phyloP scores from a whole-genome alignment of 2,888 invertebrate genomes.

The Heliconius hortense region DNA sequence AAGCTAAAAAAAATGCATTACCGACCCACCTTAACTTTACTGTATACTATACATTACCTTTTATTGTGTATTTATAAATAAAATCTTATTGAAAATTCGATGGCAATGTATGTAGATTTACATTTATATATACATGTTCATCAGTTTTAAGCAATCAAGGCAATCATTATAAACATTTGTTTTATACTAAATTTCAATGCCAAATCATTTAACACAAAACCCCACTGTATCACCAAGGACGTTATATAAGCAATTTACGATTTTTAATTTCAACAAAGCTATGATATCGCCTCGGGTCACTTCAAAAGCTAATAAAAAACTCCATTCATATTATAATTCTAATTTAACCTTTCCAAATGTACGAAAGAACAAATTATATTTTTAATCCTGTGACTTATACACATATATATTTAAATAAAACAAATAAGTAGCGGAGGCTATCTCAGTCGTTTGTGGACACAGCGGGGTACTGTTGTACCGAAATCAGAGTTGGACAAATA shows the following conservation, averaged over 20 bases:
- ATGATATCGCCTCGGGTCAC: background rate
- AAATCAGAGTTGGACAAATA: conserved; percentile 73
- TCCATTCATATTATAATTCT: background rate
- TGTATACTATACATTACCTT: too few species aligned
- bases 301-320: background rate
- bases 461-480: conserved; percentile 54
- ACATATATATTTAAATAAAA: conserved; percentile 53
- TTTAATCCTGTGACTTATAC: conserved; percentile 5
- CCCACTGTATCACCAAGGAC: background rate
- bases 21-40: too few species aligned
- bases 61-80: too few species aligned
- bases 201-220: background rate
- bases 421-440: conserved; percentile 55
- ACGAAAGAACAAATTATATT: background rate
- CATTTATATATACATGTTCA: background rate
- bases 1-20: too few species aligned
- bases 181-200: background rate
- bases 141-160: background rate
- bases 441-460: conserved; percentile 59
- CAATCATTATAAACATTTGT: background rate
- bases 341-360: background rate
- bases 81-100: background rate
- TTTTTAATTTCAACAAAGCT: background rate
- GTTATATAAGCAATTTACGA: background rate
- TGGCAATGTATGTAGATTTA: background rate